phyloP scores from a whole-genome alignment of 1,140 invertebrate species.

The Dolichoris vasculosae region DNA sequence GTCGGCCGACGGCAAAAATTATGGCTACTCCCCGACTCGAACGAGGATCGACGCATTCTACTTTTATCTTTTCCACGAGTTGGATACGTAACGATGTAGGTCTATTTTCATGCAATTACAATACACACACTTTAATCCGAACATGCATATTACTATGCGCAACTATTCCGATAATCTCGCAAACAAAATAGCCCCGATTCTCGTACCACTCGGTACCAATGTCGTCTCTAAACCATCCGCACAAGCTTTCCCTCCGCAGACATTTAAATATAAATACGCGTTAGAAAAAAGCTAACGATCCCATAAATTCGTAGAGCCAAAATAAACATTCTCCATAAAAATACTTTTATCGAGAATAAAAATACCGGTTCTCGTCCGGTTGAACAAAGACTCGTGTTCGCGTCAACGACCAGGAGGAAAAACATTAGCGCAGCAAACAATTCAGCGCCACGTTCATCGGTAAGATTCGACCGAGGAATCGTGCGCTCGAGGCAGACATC shows the following conservation, averaged over 20 bases:
- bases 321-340: constrained; percentile 27
- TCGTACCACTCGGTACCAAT: constrained; percentile 10
- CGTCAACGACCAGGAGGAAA: constrained; percentile 23
- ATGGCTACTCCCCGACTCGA: background rate
- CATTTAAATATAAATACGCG: constrained; percentile 22
- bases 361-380: constrained; percentile 14
- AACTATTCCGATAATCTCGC: constrained; percentile 22
- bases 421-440: background rate
- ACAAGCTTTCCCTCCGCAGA: background rate
- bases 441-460: background rate
- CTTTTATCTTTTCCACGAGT: constrained; percentile 31
- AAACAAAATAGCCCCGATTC: background rate
- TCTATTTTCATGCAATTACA: constrained; percentile 46
- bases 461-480: background rate
- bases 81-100: constrained; percentile 31
- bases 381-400: constrained; percentile 21
- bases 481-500: background rate
- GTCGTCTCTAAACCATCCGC: background rate
- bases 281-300: constrained; percentile 35
- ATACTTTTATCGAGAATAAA: constrained; percentile 5
- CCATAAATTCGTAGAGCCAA: constrained; percentile 29
- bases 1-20: constrained; percentile 43
- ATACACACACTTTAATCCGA: background rate
- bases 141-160: constrained; percentile 32
- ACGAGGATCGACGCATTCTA: background rate